Evolutionary conservation across 2,113 vertebrate species (phyloP).

Genomic region (Anseranas semipalmata): DNA sequence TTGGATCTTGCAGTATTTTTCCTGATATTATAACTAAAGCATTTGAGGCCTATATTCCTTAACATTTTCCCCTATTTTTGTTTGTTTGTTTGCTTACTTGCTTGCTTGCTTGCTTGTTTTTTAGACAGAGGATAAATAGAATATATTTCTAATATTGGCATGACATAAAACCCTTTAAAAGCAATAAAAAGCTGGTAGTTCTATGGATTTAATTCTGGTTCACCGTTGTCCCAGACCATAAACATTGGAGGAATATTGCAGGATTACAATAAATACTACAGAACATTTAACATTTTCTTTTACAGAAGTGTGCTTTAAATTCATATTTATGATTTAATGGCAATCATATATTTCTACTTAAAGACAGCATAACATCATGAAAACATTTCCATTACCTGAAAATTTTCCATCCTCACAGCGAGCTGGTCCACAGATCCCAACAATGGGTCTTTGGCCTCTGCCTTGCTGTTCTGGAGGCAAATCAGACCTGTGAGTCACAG

Average conservation of each 20-base stretch:
- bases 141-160: not conserved
- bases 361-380: not conserved
- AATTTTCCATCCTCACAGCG: constrained; percentile 76
- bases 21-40: not conserved
- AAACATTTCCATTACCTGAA: constrained; percentile 63
- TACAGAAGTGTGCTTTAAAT: not conserved
- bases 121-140: not conserved
- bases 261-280: not conserved
- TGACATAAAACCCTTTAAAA: not conserved
- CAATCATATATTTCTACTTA: not conserved
- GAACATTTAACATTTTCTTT: not conserved
- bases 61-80: not conserved
- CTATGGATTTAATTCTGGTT: not conserved
- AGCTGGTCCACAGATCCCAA: constrained; percentile 77
- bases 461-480: constrained; percentile 77
- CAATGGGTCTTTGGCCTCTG: constrained; percentile 77
- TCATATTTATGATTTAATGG: not conserved
- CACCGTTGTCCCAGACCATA: not conserved
- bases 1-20: not conserved
- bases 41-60: constrained; percentile 4
- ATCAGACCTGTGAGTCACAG: constrained; percentile 75
- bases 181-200: not conserved
- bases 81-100: not conserved
- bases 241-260: not conserved
- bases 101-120: not conserved